phyloP scores from a whole-genome alignment of 2,888 invertebrate species.

The Cremastinae sp. region DNA sequence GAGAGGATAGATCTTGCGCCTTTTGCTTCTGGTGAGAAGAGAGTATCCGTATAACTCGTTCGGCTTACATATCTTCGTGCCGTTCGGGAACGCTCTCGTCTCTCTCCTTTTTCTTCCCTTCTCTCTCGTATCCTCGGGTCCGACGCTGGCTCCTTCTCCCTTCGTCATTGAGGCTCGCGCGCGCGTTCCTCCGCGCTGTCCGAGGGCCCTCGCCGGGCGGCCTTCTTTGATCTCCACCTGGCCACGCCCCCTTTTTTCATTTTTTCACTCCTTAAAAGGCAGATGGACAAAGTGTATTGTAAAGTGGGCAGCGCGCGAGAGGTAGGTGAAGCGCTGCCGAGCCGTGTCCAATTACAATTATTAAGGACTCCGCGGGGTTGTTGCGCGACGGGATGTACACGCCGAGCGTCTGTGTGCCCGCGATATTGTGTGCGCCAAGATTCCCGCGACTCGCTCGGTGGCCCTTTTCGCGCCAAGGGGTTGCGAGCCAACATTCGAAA shows the following conservation, averaged over 20 bases:
- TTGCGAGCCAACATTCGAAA: too few species aligned
- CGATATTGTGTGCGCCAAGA: too few species aligned
- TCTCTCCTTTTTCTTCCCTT: slow-evolving; percentile 29
- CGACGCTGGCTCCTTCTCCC: slow-evolving; percentile 48
- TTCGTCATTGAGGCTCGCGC: slow-evolving; percentile 43
- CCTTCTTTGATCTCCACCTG: slow-evolving; percentile 78
- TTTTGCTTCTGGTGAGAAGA: slow-evolving; percentile 25
- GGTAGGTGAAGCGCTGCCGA: slow-evolving; percentile 68
- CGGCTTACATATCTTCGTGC: slow-evolving; percentile 55
- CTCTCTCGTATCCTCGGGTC: slow-evolving; percentile 38
- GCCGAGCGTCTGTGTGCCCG: slow-evolving; percentile 19
- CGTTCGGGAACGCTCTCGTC: slow-evolving; percentile 45
- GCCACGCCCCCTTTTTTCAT: slow-evolving; percentile 80
- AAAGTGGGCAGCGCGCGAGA: slow-evolving; percentile 78
- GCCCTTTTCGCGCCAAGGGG: slow-evolving; percentile 14
- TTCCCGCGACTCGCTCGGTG: too few species aligned
- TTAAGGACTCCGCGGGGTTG: slow-evolving; percentile 75
- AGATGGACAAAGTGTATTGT: slow-evolving; percentile 81
- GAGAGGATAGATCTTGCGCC: not conserved
- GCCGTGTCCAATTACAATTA: slow-evolving; percentile 80
- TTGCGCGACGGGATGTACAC: slow-evolving; percentile 59
- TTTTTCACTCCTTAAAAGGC: slow-evolving; percentile 80
- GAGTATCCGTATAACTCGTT: slow-evolving; percentile 6
- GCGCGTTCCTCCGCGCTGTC: slow-evolving; percentile 44
- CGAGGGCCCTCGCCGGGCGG: slow-evolving; percentile 68